A percentile compares a stretch with the other conserved stretches of the same genome.
phyloP scores from a whole-genome alignment of 2,797 vertebrate species.

The Karalla daura region DNA sequence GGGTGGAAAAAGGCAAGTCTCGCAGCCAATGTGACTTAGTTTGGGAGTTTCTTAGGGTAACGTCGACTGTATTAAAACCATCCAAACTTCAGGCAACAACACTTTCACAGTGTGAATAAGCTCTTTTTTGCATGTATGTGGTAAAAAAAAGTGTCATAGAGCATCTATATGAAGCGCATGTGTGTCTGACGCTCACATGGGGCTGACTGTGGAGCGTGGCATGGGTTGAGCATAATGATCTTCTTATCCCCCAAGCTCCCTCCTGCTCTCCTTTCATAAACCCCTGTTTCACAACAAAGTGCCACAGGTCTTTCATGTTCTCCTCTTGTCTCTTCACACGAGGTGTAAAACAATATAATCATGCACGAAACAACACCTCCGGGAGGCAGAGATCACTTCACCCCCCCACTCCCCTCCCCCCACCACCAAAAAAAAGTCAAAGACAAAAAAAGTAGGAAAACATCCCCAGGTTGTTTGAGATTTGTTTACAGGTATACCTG shows the following conservation, averaged over 20 bases:
- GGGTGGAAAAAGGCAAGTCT: conserved; percentile 16
- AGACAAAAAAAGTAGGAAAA: conserved; percentile 69
- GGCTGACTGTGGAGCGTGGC: conserved; percentile 66
- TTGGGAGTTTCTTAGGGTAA: conserved; percentile 15
- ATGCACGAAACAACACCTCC: conserved; percentile 80
- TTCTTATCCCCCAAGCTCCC: conserved; percentile 72
- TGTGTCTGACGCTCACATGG: conserved; percentile 55
- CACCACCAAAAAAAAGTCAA: conserved; percentile 74
- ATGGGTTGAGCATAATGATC: conserved; percentile 78
- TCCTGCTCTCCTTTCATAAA: conserved; percentile 74
- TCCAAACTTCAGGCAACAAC: not conserved
- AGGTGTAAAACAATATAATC: conserved; percentile 82
- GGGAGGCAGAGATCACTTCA: conserved; percentile 76
- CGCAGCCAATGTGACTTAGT: conserved; percentile 12
- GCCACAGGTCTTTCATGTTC: conserved; percentile 82
- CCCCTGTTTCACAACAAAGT: conserved; percentile 69
- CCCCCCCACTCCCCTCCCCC: too few relatives aligned
- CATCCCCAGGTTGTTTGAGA: conserved; percentile 80
- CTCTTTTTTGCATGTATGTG: not conserved
- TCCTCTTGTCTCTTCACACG: conserved; percentile 75
- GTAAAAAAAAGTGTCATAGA: conserved; percentile 1
- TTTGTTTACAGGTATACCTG: conserved; percentile 76
- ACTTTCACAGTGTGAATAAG: conserved; percentile 2
- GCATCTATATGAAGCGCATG: conserved; percentile 31
- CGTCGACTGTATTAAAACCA: not conserved